Base-by-base conservation (phyloP, 1,140 invertebrate species). In the Pseudomyrmex cubaensis region DNA sequence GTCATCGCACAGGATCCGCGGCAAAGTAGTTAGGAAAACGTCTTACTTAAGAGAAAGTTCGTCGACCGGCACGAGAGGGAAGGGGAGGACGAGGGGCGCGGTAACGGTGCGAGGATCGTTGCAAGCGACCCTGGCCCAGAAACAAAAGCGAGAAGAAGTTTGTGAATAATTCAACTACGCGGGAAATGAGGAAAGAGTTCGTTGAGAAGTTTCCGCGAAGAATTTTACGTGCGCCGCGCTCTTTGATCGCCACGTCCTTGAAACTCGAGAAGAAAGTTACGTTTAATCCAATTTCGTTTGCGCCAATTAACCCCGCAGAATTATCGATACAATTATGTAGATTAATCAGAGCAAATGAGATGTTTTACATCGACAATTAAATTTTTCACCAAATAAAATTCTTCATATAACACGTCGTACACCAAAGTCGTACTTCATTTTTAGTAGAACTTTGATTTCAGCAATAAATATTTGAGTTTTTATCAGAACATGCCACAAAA, bases 91-190 rank as follows among this genome's bases (percentile, higher is more conserved):
- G 64, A 25, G 83, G 13, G 46, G 35, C 35, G 64, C 66, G 66
- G 66, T 48, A 80, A 72, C 57, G 62, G 52, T 20, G 64, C 25
- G 56, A 54, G 85, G 90, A 90, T 94, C 91, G 91, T 91, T 89
- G 90, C 88, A 83, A 85, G 87, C 91, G 93, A 94, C 93, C 93
- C 91, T 94, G 93, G 93, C 93, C 93, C 92, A 94, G 93, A 94
- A 94, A 94, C 93, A 94, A 93, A 93, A 93, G 92, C 91, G 90
- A 93, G 90, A 93, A 92, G 91, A 92, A 92, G 91, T 92, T 93
- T 90, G 92, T 94, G 93, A 94, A 94, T 94, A 94, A 94, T 94
- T 94, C 93, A 94, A 92, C 92, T 91, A 92, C 86, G 92, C 90
- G 90, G 89, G 92, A 93, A 93, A 93, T 93, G 92, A 94, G 92